Base-by-base conservation (phyloP, 2,888 invertebrate genomes). In the Nemotelus nigrinus region DNA sequence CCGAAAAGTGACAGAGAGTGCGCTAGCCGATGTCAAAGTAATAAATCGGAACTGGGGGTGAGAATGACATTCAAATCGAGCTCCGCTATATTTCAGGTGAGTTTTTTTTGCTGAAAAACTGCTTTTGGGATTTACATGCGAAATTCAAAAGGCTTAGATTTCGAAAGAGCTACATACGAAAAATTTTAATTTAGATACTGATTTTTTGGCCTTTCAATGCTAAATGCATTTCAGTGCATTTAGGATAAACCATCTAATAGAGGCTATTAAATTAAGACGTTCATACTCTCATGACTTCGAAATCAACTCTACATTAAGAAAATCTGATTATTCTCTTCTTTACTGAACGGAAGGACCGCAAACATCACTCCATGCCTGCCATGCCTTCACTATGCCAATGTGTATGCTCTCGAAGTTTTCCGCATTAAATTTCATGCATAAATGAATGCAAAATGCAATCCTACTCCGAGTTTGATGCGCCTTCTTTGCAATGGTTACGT, bases 31-130 rank as follows among this genome's bases (percentile, higher is more conserved):
- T 45, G 25, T 55, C 55, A 39, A 7, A 63, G 25, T n/a, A 50
- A 44, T 25, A 63, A 43, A 3, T n/a, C 81, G 6, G 55, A 74
- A 45, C 47, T 80, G 72, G 76, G 72, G 53, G 78, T 81, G 25
- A 78, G 80, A 7, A 39, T 81, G 76, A 79, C 78, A 63, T 79
- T 81, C 60, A 78, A 77, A 63, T 78, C 80, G 68, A 79, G 60
- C 41, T 81, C 81, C 6, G 79, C 79, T 8, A 58, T 81, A 58
- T 81, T 81, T 77, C 81, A 81, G 78, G 81, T 81, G 55, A 67
- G 77, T 77, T 53, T 53, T 53, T 53, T 53, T 53, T 53, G 53
- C 10, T 53, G 25, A 25, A 25, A 25, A 25, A 25, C 25, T 25
- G 25, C 25, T 25, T 25, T 25, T 25, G 25, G 25, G 25, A 25